Conservation (phyloP, 2,113 vertebrate genomes). For the Crypturellus undulatus region DNA sequence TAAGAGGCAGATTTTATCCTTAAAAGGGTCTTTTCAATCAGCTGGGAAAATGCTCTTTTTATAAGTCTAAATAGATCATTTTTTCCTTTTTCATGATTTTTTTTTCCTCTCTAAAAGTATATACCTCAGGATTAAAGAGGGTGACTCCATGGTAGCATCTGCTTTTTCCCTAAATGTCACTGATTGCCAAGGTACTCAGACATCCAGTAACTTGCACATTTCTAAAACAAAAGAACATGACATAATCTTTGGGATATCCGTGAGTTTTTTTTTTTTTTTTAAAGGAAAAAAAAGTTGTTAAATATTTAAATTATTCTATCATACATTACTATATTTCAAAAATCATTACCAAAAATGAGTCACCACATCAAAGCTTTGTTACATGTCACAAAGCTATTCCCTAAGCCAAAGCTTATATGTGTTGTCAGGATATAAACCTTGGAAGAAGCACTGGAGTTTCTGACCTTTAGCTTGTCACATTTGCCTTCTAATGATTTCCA, state of each 20-base stretch:
- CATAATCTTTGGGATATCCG: background rate
- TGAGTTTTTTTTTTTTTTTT: background rate
- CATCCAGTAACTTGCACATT: background rate
- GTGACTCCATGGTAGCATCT: background rate
- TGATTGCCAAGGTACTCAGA: background rate
- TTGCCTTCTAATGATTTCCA: background rate
- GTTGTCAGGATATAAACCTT: background rate
- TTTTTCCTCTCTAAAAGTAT: too few species aligned
- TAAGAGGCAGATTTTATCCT: background rate
- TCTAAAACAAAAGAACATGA: background rate
- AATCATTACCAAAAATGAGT: background rate
- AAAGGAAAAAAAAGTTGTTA: background rate
- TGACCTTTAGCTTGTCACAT: background rate
- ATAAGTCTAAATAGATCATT: background rate
- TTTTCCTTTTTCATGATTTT: background rate
- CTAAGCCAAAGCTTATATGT: background rate
- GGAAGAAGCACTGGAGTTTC: background rate
- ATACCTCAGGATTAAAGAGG: background rate
- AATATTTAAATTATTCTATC: background rate
- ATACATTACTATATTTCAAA: background rate
- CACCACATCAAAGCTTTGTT: background rate
- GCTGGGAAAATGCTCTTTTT: background rate
- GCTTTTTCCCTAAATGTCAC: background rate
- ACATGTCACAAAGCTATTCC: background rate
- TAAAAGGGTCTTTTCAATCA: background rate